These are phyloP conservation scores for Hetaerina titia DNA, from an alignment of 2,888 invertebrate species.

Conservation along the genomic window DNA sequence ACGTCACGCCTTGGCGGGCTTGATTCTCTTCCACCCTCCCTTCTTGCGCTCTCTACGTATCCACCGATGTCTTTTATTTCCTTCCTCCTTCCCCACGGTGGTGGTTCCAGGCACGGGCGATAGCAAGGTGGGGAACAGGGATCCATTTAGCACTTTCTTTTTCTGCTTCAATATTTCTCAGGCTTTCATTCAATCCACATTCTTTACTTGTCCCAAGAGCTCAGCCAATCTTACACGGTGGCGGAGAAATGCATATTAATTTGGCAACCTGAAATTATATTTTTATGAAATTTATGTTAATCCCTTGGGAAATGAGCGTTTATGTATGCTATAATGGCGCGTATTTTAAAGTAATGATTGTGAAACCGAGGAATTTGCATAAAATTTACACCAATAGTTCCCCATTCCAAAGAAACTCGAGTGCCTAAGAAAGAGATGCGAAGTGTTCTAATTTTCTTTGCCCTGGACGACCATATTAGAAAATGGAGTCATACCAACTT, in stretches of 20 bases:
- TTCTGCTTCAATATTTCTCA: neutral
- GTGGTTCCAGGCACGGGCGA: slow-evolving; percentile 50
- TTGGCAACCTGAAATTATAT: too few relatives aligned
- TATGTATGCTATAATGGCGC: neutral
- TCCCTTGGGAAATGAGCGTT: too few relatives aligned
- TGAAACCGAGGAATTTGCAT: too few relatives aligned
- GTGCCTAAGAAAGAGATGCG: too few relatives aligned
- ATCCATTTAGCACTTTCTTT: slow-evolving; percentile 40
- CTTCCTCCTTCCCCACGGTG: neutral
- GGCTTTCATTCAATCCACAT: neutral
- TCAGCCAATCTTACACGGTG: neutral
- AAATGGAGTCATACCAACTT: too few relatives aligned
- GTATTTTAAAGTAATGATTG: neutral
- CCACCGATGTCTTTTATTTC: neutral
- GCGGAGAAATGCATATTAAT: too few relatives aligned
- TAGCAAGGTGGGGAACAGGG: slow-evolving; percentile 5
- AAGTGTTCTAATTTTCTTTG: too few relatives aligned
- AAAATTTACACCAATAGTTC: too few relatives aligned
- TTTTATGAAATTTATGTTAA: too few relatives aligned
- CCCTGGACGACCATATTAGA: too few relatives aligned
- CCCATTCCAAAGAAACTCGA: too few relatives aligned
- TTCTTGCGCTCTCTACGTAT: neutral
- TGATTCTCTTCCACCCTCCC: neutral
- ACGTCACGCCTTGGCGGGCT: slow-evolving; percentile 59
- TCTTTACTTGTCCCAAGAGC: neutral